phyloP scores from a whole-genome alignment of 2,797 vertebrate species.

The Tokudaia tokunoshimensis region DNA sequence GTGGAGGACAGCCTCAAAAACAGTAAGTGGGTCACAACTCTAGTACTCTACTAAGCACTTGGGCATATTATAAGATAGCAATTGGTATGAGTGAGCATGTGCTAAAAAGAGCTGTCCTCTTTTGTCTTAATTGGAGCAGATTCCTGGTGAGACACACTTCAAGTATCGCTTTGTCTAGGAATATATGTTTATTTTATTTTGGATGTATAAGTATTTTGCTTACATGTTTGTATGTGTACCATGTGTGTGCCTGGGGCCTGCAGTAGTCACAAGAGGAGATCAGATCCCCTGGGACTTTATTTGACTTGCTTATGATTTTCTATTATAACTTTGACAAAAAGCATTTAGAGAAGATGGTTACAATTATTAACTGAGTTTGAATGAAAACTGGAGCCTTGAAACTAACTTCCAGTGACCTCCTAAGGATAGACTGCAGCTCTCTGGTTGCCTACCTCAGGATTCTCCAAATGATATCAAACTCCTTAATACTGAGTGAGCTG shows the following conservation, averaged over 20 bases:
- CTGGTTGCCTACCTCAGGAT: neutral
- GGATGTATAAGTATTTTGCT: neutral
- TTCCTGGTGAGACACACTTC: neutral
- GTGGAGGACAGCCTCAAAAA: neutral
- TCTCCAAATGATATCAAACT: neutral
- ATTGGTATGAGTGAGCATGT: neutral
- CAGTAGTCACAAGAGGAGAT: neutral
- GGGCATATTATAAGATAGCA: neutral
- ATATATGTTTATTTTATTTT: neutral
- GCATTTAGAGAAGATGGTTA: neutral
- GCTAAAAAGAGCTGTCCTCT: neutral
- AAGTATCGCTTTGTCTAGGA: neutral
- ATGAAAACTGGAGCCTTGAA: neutral
- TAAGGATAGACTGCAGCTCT: neutral
- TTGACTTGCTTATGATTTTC: neutral
- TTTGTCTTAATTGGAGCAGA: neutral
- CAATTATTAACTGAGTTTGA: neutral
- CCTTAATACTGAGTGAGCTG: neutral
- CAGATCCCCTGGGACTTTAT: neutral
- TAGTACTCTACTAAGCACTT: too few species aligned
- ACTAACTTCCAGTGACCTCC: neutral
- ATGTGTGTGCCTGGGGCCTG: neutral
- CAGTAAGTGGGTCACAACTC: neutral
- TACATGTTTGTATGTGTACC: neutral
- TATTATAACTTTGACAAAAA: neutral